Evolutionary conservation across 30 jellyfish, hydroid and myxozoan genomes (phyloP).

Genomic region (Aurelia aurita): DNA sequence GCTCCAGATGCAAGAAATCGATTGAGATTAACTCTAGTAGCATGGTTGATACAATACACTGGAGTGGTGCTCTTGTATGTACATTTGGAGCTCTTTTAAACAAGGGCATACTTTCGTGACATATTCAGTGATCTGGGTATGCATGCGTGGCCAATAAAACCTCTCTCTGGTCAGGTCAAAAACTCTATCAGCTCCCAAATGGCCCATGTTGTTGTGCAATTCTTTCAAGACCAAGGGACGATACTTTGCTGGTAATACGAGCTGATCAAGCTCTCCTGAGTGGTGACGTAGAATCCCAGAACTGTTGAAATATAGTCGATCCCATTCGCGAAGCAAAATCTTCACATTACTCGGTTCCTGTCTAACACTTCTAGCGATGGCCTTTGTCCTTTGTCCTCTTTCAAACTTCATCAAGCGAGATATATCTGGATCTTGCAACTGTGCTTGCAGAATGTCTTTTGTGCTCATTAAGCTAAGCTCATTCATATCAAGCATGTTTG

Average conservation of each 20-base stretch:
- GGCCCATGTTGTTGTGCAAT: constrained; percentile 56
- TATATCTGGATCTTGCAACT: constrained; percentile 16
- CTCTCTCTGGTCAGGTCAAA: too few species aligned
- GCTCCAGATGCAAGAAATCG: constrained; percentile 31
- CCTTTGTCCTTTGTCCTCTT: constrained; percentile 1
- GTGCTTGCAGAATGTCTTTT: not conserved
- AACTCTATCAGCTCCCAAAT: constrained; percentile 52
- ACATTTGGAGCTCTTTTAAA: constrained; percentile 15
- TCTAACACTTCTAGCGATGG: not conserved
- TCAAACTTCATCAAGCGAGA: constrained; percentile 5
- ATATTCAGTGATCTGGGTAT: constrained; percentile 4
- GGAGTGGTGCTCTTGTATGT: constrained; percentile 47
- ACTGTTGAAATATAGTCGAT: not conserved
- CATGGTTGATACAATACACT: constrained; percentile 14
- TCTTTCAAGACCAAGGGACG: constrained; percentile 5
- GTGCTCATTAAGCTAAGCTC: not conserved
- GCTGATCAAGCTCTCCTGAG: not conserved
- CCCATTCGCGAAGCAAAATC: constrained; percentile 10
- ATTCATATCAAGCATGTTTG: not conserved
- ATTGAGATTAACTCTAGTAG: constrained; percentile 33
- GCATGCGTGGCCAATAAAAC: constrained; percentile 51
- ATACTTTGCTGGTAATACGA: constrained; percentile 10
- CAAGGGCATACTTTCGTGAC: constrained; percentile 34
- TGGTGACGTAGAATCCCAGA: not conserved
- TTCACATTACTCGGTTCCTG: not conserved